Base-by-base conservation (phyloP, 2,888 invertebrate genomes). In the Catocala sponsa region DNA sequence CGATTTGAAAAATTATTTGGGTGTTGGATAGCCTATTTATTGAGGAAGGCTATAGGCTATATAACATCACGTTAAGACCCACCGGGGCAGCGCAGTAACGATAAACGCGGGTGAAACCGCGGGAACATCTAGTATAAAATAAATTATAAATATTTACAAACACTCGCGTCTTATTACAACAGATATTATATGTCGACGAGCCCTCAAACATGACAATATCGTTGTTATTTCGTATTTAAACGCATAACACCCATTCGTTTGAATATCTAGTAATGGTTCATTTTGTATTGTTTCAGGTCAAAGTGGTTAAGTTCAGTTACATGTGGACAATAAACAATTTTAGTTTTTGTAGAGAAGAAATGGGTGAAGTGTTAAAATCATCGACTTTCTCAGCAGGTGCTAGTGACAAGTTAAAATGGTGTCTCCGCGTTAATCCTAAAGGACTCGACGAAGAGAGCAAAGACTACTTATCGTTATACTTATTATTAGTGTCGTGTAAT, bases 251-350 rank as follows among this genome's bases (percentile, higher is more conserved):
- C 41, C 15, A 46, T 12, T 41, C 35, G 50, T 42, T 33, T 41
- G 68, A 70, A 71, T 78, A 67, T 70, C 65, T 62, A 70, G 67
- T 71, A 75, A 73, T 77, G 10, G 66, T 68, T 69, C 65, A 56
- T 59, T 80, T 85, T 86, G 68, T 75, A 78, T 90, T 89, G 85
- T 96, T 96, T 32, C 97, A 99, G 99, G 99, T 99, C 92, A 99
- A 99, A 97, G 99, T 99, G 95, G 99, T 99, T 83, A 99, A 99
- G 96, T 99, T 99, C 96, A 99, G 99, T 95, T 99, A 99, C 95
- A 99, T 99, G 98, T 99, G 99, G 99, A 99, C 99, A 91, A 99
- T 99, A 96, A 99, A 99, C 96, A 99, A 99, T 96, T 99, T 99
- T 95, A 99, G 99, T 96, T 99, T 99, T 95, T 99, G 99, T 95